phyloP scores from a whole-genome alignment of 2,113 vertebrate species.

The Calonectris borealis region DNA sequence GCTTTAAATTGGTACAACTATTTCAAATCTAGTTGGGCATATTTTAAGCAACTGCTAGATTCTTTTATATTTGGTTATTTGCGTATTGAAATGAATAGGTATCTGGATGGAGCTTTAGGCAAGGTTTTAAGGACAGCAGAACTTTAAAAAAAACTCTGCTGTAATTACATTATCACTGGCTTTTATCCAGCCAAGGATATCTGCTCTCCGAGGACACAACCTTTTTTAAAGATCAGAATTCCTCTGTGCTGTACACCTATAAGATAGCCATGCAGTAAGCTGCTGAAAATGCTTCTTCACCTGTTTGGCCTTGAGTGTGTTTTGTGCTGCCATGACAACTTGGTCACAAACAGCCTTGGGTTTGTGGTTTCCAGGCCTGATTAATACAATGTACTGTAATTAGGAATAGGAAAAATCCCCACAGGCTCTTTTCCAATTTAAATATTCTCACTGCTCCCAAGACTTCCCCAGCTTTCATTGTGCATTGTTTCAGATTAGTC shows the following conservation, averaged over 20 bases:
- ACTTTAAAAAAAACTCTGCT: background rate
- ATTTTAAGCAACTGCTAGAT: constrained; percentile 45
- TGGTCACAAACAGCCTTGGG: background rate
- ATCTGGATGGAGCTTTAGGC: background rate
- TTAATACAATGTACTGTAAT: constrained; percentile 21
- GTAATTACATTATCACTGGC: accelerated
- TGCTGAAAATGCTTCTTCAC: background rate
- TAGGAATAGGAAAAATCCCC: background rate
- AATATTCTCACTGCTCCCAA: constrained; percentile 14
- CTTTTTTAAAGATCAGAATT: background rate
- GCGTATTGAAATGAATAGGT: background rate
- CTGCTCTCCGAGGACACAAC: background rate
- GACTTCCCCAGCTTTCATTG: constrained; percentile 2
- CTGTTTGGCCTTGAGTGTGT: background rate
- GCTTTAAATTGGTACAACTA: background rate
- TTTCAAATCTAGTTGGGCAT: constrained; percentile 36
- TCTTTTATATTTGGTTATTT: background rate
- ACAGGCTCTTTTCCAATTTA: background rate
- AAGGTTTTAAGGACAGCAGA: background rate
- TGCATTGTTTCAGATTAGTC: constrained; percentile 12
- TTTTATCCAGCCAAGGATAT: background rate
- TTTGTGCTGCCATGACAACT: background rate
- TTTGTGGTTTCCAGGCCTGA: constrained; percentile 19
- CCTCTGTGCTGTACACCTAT: accelerated
- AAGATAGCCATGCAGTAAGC: background rate